These are phyloP conservation scores for Rachycentron canadum DNA, from an alignment of 2,797 vertebrate species.

Conservation along the genomic window DNA sequence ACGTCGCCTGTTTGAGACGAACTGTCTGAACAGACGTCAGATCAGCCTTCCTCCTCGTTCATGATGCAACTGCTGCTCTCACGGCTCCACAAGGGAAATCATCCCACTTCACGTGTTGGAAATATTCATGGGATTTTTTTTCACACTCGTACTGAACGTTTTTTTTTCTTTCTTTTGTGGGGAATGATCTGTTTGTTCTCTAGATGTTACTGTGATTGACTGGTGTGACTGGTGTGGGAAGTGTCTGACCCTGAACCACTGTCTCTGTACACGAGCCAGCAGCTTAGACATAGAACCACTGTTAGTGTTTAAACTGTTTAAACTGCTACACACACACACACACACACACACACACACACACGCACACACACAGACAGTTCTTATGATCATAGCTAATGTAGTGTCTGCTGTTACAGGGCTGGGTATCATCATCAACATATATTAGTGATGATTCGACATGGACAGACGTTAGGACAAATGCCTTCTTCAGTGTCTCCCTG, in stretches of 20 bases:
- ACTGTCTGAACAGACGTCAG: constrained; percentile 6
- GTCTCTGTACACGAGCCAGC: constrained; percentile 38
- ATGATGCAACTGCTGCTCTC: not conserved
- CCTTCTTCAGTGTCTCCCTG: too few species aligned
- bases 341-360: too few species aligned
- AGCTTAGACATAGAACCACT: constrained; percentile 44
- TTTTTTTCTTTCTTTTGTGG: not conserved
- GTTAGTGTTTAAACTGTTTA: constrained; percentile 37
- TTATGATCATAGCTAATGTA: not conserved
- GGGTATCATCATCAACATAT: not conserved
- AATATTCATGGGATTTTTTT: constrained; percentile 20
- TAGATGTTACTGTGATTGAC: constrained; percentile 56
- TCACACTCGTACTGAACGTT: constrained; percentile 16
- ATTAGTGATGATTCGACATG: not conserved
- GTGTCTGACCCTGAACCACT: constrained; percentile 33
- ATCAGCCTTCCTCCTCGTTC: not conserved
- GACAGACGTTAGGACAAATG: too few species aligned
- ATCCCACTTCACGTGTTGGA: constrained; percentile 7
- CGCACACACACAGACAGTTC: not conserved
- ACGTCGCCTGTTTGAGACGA: not conserved
- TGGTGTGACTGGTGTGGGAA: constrained; percentile 59
- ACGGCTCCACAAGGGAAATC: not conserved
- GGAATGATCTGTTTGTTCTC: constrained; percentile 24
- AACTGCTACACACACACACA: too few species aligned
- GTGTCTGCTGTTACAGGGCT: not conserved